These are phyloP conservation scores for Urocyon cinereoargenteus DNA, from an alignment of 2,797 vertebrate species.

Conservation along the genomic window DNA sequence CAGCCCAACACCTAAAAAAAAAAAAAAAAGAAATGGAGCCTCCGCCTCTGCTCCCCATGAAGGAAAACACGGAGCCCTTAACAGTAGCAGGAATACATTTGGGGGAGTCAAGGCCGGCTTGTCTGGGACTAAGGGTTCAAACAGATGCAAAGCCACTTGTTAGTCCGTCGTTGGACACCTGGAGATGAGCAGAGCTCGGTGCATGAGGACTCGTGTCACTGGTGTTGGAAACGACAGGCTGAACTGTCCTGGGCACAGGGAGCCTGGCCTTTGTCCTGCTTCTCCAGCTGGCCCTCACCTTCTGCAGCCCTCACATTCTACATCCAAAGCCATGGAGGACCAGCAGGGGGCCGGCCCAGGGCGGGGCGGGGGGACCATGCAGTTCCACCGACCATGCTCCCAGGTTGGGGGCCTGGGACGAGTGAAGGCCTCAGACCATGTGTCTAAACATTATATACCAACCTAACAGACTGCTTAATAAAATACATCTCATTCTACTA, in stretches of 20 bases:
- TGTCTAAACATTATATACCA: neutral
- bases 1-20: no score
- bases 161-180: neutral
- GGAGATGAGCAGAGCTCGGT: neutral
- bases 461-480: neutral
- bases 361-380: accelerated
- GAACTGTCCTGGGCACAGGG: neutral
- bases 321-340: neutral
- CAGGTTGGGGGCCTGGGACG: neutral
- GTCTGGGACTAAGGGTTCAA: accelerated
- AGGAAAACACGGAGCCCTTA: neutral
- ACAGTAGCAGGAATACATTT: no score
- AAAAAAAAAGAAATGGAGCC: neutral
- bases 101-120: neutral
- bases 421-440: neutral
- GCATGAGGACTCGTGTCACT: accelerated
- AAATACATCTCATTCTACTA: neutral
- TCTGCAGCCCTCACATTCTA: neutral
- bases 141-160: neutral
- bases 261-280: no score
- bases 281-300: neutral
- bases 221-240: accelerated
- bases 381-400: accelerated
- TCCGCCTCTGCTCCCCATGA: accelerated
- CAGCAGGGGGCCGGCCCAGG: accelerated